Base-by-base conservation (phyloP, 2,113 vertebrate genomes). In the Ciconia boyciana region DNA sequence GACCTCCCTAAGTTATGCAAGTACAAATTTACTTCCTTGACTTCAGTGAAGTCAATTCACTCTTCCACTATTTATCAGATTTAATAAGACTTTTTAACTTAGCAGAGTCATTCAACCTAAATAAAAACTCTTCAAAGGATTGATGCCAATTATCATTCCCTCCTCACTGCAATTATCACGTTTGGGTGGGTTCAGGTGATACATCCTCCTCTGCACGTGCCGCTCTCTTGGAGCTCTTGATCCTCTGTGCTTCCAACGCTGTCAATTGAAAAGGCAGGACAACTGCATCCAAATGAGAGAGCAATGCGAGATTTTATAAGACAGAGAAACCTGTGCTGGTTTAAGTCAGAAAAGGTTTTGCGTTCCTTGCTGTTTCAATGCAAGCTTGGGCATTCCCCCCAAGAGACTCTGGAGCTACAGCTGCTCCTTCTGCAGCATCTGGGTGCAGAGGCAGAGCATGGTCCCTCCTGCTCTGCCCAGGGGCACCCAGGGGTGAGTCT, bases 231-330 rank as follows among this genome's bases (percentile, higher is more conserved):
- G 43, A 57, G 64, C 43, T 77, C 34, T 20, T 21, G 36, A 13
- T 78, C 57, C 61, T 58, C 46, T 13, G 31, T 14, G 20, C 41
- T 60, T 60, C 21, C n/a, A 60, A 4, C 0, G 4, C 10, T 54
- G 54, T 4, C 25, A 2, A 2, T 1, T 11, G 72, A 36, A 79
- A 29, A 52, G 22, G 39, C 39, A 58, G 49, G 46, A 74, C 24
- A 70, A 24, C 26, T 2, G 16, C 28, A 10, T 20, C 31, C 57
- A 28, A 36, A 41, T 1, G 25, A 48, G 58, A 39, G 18, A 7
- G 9, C 12, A 8, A 26, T 2, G 13, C 0, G 2, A 62, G n/a
- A 5, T 3, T 22, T 21, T 26, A 7, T 8, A 26, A 20, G 32
- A 29, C 15, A 55, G 52, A 60, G 28, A 52, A 75, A 72, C 8